A percentile compares a stretch with the other conserved stretches of the same genome.
Evolutionary conservation across 2,888 invertebrate genomes (phyloP).

Genomic region (Coenonympha glycerion): DNA sequence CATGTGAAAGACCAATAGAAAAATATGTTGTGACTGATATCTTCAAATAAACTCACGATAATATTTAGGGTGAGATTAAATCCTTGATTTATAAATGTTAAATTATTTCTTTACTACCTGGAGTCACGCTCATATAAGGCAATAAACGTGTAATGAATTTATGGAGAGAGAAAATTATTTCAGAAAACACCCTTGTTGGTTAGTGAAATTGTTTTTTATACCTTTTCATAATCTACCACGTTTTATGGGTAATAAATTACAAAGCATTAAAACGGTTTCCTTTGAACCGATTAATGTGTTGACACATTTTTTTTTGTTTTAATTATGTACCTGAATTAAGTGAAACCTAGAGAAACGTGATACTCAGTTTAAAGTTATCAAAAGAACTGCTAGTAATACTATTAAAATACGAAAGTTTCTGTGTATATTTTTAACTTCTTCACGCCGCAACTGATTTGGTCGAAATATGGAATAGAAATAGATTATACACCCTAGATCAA

Average conservation of each 20-base stretch:
- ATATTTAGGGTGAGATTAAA: constrained; percentile 34
- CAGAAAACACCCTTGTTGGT: constrained; percentile 30
- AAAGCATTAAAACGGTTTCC: constrained; percentile 16
- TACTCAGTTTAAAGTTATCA: not conserved
- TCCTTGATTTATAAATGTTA: constrained; percentile 40
- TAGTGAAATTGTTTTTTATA: constrained; percentile 32
- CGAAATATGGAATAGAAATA: too few relatives aligned
- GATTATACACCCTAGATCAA: too few relatives aligned
- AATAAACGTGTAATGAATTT: constrained; percentile 38
- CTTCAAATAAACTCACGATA: constrained; percentile 29
- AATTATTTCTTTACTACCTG: constrained; percentile 42
- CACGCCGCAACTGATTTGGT: too few relatives aligned
- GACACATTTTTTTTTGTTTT: constrained; percentile 9
- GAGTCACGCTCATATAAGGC: constrained; percentile 43
- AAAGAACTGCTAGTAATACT: too few relatives aligned
- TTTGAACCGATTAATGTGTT: constrained; percentile 13
- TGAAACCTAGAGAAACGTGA: not conserved
- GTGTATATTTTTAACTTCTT: too few relatives aligned
- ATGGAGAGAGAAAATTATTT: constrained; percentile 29
- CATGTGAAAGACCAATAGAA: constrained; percentile 1
- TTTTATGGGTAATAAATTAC: constrained; percentile 22
- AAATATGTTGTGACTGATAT: constrained; percentile 32
- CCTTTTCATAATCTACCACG: constrained; percentile 22
- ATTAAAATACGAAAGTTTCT: too few relatives aligned
- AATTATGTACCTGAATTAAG: not conserved